phyloP scores from a whole-genome alignment of 2,888 invertebrate genomes.

The Acleris literana region DNA sequence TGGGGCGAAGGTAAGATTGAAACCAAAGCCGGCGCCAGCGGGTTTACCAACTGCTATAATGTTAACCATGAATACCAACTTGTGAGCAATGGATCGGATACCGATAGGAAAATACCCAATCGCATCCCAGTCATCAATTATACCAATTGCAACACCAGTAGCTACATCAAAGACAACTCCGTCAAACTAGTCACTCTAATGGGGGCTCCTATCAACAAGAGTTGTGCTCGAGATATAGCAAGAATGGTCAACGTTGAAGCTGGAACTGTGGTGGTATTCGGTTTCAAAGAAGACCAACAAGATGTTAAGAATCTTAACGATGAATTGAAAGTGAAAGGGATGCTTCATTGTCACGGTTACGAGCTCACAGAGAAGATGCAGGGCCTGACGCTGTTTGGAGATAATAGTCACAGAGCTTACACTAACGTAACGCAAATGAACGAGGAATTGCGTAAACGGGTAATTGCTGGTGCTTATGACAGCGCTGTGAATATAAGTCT shows the following conservation, averaged over 20 bases:
- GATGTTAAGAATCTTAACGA: conserved; percentile 47
- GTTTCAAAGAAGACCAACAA: conserved; percentile 43
- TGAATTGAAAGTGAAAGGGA: conserved; percentile 41
- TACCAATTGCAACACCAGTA: conserved; percentile 51
- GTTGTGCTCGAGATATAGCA: conserved; percentile 54
- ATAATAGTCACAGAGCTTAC: conserved; percentile 45
- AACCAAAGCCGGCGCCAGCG: conserved; percentile 42
- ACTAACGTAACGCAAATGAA: conserved; percentile 43
- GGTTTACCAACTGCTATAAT: conserved; percentile 54
- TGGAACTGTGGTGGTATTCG: conserved; percentile 52
- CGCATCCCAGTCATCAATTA: conserved; percentile 53
- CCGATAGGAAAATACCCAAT: conserved; percentile 54
- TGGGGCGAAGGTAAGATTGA: conserved; percentile 58
- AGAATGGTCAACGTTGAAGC: conserved; percentile 50
- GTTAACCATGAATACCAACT: conserved; percentile 54
- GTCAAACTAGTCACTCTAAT: conserved; percentile 53
- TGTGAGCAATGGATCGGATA: conserved; percentile 54
- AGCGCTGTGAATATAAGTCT: conserved; percentile 46
- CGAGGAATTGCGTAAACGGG: conserved; percentile 42
- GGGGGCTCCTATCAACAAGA: conserved; percentile 55
- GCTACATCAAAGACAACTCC: conserved; percentile 52
- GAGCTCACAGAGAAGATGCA: conserved; percentile 42
- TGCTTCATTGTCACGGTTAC: conserved; percentile 45
- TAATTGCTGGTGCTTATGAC: conserved; percentile 42
- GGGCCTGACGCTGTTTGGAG: conserved; percentile 45